Evolutionary conservation across 1,140 invertebrate species (phyloP).

Genomic region (Aethina tumida): DNA sequence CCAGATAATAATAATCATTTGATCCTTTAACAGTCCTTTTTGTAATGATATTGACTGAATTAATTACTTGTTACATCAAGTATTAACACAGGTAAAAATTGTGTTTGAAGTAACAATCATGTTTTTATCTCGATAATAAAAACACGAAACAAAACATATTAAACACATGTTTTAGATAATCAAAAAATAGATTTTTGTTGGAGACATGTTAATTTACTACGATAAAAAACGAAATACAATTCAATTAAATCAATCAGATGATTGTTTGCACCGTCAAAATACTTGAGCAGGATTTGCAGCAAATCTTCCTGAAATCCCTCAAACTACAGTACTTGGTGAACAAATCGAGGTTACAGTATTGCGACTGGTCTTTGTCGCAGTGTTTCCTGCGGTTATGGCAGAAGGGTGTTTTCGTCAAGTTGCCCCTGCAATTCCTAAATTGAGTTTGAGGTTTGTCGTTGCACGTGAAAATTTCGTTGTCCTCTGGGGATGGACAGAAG

Average conservation of each 20-base stretch:
- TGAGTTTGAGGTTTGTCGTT: conserved; percentile 33
- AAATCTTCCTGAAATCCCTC: conserved; percentile 42
- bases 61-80: too few relatives aligned
- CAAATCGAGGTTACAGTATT: conserved; percentile 39
- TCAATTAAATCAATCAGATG: not conserved
- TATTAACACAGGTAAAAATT: too few relatives aligned
- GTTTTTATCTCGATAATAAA: too few relatives aligned
- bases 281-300: conserved; percentile 42
- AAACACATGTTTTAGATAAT: too few relatives aligned
- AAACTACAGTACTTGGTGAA: conserved; percentile 43
- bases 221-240: too few relatives aligned
- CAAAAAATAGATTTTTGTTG: too few relatives aligned
- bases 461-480: conserved; percentile 41
- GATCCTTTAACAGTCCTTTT: too few relatives aligned
- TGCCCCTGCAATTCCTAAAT: conserved; percentile 31
- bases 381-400: conserved; percentile 26
- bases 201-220: too few relatives aligned
- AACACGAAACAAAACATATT: too few relatives aligned
- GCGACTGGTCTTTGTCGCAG: conserved; percentile 38
- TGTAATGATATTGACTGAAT: too few relatives aligned
- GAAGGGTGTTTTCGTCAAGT: conserved; percentile 16
- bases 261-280: conserved; percentile 5
- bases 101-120: too few relatives aligned
- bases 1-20: too few relatives aligned
- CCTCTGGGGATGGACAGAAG: conserved; percentile 47